Evolutionary conservation across 2,888 invertebrate genomes (phyloP), one percentile per base, ranked within the genome.

Genomic region (Elegia similella): DNA sequence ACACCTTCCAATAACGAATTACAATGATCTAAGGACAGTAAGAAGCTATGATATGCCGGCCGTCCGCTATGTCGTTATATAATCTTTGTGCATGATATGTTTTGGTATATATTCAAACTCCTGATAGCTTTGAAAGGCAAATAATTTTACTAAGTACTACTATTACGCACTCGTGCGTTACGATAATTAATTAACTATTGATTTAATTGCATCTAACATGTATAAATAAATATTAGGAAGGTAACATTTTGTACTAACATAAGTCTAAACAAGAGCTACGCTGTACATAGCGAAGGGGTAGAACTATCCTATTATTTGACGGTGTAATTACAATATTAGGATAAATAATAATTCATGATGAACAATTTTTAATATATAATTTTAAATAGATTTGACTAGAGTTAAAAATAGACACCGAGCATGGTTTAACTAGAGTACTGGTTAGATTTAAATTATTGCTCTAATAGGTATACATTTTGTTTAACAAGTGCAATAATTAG

Each of bases 61-160:
- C 73, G 79, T 76, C 76, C 80, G 83, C 80, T 72, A 75, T 68
- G 66, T 70, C 66, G 60, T 70, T 69, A 72, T 62, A 68, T 38
- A 71, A 70, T 73, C 67, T 81, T 86, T 84, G 82, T 85, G 88
- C 85, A 84, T 89, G 89, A 89, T 89, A 89, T 89, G 89, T 89
- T 56, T 38, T 56, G 42, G 29, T 43, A 56, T 42, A 48, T 50
- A 55, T 48, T 48, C 23, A 12, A 48, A 42, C 30, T 13, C 38
- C 55, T 56, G 48, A 15, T 42, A 56, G 56, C 48, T 13, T 42
- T 42, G 38, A 56, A 59, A 62, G 62, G 64, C 64, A 64, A 62
- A 59, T 29, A 50, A 59, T 58, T 50, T n/a, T 16, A 38, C 56
- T 59, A 56, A 52, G 23, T 57, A 38, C 43, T 42, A 58, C 56